These are phyloP conservation scores for Trichosurus vulpecula DNA, from an alignment of 2,797 vertebrate genomes.

Conservation along the genomic window DNA sequence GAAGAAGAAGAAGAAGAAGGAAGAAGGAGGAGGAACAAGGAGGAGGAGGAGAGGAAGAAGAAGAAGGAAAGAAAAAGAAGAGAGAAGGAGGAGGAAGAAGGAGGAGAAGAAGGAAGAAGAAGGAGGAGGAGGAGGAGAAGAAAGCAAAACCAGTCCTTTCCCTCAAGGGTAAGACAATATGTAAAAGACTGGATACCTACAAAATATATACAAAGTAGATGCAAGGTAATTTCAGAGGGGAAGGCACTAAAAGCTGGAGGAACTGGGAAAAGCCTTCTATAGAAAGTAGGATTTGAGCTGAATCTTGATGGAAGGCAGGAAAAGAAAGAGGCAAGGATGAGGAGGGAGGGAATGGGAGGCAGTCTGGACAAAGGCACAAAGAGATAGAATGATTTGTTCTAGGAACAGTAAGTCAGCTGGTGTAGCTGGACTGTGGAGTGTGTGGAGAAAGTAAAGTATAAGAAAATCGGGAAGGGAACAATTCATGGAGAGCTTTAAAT, in stretches of 20 bases:
- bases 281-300: neutral
- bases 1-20: neutral
- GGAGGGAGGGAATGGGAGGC: neutral
- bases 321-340: neutral
- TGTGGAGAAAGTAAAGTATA: neutral
- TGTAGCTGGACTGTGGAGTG: neutral
- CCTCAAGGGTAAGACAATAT: neutral
- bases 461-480: neutral
- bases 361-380: neutral
- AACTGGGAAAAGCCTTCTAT: neutral
- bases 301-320: neutral
- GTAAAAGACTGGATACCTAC: neutral
- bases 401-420: too few species aligned
- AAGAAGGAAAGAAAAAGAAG: neutral
- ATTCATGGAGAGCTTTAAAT: neutral
- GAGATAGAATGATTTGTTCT: neutral
- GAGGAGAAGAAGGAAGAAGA: neutral
- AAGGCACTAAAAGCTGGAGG: neutral
- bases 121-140: too few species aligned
- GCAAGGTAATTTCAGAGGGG: neutral
- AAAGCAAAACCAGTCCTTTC: neutral
- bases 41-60: too few species aligned
- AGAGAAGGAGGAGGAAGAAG: fast-evolving
- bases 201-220: neutral
- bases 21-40: fast-evolving